Conservation (phyloP, 64 coral and sea anemone species). For the Dendrophyllia cribrosa region DNA sequence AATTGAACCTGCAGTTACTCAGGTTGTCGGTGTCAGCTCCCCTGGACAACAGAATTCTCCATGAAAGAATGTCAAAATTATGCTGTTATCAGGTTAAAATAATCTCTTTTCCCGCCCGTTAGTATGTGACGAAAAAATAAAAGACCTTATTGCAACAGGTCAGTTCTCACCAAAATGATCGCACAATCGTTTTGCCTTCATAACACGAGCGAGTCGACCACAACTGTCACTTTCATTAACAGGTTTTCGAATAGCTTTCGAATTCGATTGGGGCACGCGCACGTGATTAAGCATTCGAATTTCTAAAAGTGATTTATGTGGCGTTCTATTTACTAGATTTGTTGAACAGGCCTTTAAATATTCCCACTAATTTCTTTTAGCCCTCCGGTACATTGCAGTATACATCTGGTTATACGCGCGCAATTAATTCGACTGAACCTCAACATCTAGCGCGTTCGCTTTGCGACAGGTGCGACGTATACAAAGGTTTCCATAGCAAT, state of each 20-base stretch:
- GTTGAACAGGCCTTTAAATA: neutral
- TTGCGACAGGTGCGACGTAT: conserved; percentile 52
- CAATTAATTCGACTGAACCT: neutral
- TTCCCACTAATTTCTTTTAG: neutral
- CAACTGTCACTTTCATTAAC: conserved; percentile 2
- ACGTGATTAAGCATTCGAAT: neutral
- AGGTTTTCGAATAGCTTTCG: neutral
- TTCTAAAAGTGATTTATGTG: neutral
- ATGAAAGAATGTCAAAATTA: conserved; percentile 14
- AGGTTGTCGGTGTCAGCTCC: too few species aligned
- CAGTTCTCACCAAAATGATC: neutral
- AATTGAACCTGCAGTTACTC: too few species aligned
- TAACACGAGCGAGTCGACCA: neutral
- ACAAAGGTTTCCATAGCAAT: conserved; percentile 57
- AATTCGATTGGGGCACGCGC: neutral
- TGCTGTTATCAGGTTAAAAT: neutral
- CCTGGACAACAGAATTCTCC: too few species aligned
- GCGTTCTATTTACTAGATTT: neutral
- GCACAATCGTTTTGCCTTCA: neutral
- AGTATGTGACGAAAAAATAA: neutral
- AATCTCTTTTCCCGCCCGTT: neutral
- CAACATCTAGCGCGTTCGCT: neutral
- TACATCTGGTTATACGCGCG: neutral
- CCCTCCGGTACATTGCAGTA: neutral
- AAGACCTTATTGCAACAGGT: neutral